Evolutionary conservation across 2,113 vertebrate genomes (phyloP), one percentile per base, ranked within the genome.

Genomic region (Thryonomys swinderianus): DNA sequence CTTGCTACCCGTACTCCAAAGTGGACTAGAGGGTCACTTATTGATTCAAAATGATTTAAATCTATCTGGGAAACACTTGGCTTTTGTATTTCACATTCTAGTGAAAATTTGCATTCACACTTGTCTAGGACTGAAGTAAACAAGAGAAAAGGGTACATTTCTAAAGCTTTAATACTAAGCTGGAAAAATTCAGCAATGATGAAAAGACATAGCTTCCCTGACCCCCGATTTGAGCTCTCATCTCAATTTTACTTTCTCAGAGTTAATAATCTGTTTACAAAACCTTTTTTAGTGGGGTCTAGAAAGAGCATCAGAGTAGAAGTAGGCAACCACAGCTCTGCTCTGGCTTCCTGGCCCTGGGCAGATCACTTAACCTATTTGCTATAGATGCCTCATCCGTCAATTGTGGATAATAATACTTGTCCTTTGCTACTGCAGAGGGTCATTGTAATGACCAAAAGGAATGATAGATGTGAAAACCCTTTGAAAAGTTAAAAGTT

Each of bases 351-450:
- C 71, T 85, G 94, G 90, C 94, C 86, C 64, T 57, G 95, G 96
- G 94, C 95, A 93, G 61, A 83, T 93, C 95, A 80, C 67, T 96
- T 97, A 91, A 94, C 93, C 96, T 97, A 48, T 76, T 48, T 21
- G 64, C 80, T 51, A 16, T 73, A 7, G 91, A 86, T 82, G 88
- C 91, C 89, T 97, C 94, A 93, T 97, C 94, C 96, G 90, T 97
- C 97, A 96, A 1, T 93, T 83, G 81, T 79, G 87, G 94, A 59
- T 97, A 96, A 95, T 95, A 95, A 89, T 81, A 86, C 91, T 73
- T 81, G 91, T 97, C 94, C 91, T 93, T 95, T 95, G 59, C 10
- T 86, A 6, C 37, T 53, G 84, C 83, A 85, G 74, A 23, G 86
- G 96, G 86, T 94, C 89, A 90, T 73, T 96, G 80, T 90, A 76